These are phyloP conservation scores for Muscicapa adusta DNA, from an alignment of 2,113 vertebrate species.

Conservation along the genomic window DNA sequence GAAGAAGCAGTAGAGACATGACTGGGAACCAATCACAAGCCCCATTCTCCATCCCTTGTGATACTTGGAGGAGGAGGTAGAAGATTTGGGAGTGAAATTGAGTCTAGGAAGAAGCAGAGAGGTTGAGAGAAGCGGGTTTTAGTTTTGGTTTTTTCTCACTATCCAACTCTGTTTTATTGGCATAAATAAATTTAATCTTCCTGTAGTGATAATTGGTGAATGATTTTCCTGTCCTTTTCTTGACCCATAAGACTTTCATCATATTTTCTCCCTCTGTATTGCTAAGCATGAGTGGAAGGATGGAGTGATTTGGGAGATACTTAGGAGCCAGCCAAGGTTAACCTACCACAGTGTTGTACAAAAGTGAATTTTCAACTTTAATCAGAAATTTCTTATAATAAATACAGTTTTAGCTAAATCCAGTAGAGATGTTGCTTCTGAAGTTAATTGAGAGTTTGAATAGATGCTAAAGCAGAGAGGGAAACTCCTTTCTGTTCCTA, in stretches of 20 bases:
- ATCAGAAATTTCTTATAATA: background rate
- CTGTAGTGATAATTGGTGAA: background rate
- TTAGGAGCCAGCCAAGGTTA: background rate
- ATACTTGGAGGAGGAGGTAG: background rate
- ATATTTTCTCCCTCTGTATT: background rate
- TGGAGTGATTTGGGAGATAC: background rate
- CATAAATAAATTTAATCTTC: background rate
- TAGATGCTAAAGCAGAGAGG: background rate
- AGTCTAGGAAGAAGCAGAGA: background rate
- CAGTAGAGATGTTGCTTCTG: background rate
- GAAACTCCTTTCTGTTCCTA: background rate
- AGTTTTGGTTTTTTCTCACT: background rate
- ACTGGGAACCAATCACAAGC: background rate
- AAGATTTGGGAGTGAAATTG: background rate
- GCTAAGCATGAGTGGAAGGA: background rate
- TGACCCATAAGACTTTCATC: background rate
- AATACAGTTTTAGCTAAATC: background rate
- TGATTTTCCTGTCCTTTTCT: background rate
- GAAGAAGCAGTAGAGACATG: background rate
- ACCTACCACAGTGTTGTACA: background rate
- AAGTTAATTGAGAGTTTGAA: background rate
- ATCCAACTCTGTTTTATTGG: background rate
- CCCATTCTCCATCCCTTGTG: background rate
- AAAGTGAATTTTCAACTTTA: background rate
- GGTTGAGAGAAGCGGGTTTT: background rate